Evolutionary conservation across 2,797 vertebrate genomes (phyloP), one percentile per base, ranked within the genome.

Genomic region (Saxicola maurus): DNA sequence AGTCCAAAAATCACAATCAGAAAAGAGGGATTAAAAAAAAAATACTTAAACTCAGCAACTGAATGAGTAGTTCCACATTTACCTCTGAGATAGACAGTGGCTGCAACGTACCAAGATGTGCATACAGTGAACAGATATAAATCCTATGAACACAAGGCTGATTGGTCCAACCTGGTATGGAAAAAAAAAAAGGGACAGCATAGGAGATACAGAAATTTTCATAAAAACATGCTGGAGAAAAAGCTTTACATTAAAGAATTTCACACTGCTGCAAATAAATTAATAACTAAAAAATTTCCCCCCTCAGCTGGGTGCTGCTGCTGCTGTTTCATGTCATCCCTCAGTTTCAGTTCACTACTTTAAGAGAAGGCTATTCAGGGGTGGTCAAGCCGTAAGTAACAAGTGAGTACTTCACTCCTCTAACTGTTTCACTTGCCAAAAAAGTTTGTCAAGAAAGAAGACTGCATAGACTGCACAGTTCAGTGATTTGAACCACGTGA

Each of bases 41-140:
- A 74, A 60, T 12, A 76, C 38, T 80, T 31, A 48, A 90, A 86
- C 17, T 80, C 35, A 69, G 52, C 43, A 95, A 86, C 55, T 89
- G 69, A 95, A 87, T 82, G 28, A 96, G 83, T 69, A 87, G 82
- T 80, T 96, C 76, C 91, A 95, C 85, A 96, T 95, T 97, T 98
- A 98, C 98, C 98, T 98, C 91, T 98, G 98, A 96, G 97, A 98
- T 2, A 98, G 96, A 93, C 95, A 97, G 93, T 98, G 98, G 96
- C 98, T 98, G 97, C 98, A 98, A 91, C 94, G 97, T 93, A 98
- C 98, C 96, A 98, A 96, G 94, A 98, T 97, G 95, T 98, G 98
- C 98, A 98, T 98, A 96, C 98, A 98, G 82, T 98, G 98, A 88
- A 98, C 96, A 69, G 98, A 98, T 90, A 98, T 92, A 86, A 98